These are phyloP conservation scores for Heliconius eleuchia DNA, from an alignment of 1,140 invertebrate species.

Conservation along the genomic window DNA sequence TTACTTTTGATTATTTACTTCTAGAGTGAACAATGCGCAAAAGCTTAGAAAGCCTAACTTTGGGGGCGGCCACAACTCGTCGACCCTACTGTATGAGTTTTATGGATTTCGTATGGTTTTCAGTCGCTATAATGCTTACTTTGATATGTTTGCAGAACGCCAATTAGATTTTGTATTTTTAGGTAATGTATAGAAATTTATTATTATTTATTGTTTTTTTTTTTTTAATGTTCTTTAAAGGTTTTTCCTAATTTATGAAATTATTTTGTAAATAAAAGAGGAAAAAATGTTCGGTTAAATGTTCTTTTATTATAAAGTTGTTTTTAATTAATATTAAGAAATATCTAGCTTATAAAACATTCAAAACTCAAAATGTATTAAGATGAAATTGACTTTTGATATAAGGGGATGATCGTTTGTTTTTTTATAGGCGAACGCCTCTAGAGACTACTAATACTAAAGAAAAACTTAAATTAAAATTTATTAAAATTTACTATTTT, in stretches of 20 bases:
- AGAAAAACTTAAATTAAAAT: too few species aligned
- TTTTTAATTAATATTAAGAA: neutral
- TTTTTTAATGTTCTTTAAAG: neutral
- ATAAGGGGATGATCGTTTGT: too few species aligned
- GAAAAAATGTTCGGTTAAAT: neutral
- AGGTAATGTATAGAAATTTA: slow-evolving; percentile 3
- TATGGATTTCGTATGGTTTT: slow-evolving; percentile 24
- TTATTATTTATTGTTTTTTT: neutral
- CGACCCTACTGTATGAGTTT: slow-evolving; percentile 41
- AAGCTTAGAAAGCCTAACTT: too few species aligned
- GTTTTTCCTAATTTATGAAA: neutral
- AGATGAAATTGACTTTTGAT: neutral
- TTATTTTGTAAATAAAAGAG: neutral
- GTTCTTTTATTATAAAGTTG: neutral
- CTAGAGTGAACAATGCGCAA: too few species aligned
- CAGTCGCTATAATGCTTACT: slow-evolving; percentile 8
- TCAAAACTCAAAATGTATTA: neutral
- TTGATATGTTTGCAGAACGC: slow-evolving; percentile 32
- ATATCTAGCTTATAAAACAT: too few species aligned
- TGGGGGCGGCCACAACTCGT: too few species aligned
- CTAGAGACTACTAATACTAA: too few species aligned
- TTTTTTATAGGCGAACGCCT: too few species aligned
- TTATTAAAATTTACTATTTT: neutral
- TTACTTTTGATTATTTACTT: too few species aligned
- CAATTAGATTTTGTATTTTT: slow-evolving; percentile 16